Percentiles rank a stretch among this genome's conserved stretches.
These are phyloP conservation scores for Cladopsammia gracilis DNA, from an alignment of 64 coral and sea anemone species.

Conservation along the genomic window DNA sequence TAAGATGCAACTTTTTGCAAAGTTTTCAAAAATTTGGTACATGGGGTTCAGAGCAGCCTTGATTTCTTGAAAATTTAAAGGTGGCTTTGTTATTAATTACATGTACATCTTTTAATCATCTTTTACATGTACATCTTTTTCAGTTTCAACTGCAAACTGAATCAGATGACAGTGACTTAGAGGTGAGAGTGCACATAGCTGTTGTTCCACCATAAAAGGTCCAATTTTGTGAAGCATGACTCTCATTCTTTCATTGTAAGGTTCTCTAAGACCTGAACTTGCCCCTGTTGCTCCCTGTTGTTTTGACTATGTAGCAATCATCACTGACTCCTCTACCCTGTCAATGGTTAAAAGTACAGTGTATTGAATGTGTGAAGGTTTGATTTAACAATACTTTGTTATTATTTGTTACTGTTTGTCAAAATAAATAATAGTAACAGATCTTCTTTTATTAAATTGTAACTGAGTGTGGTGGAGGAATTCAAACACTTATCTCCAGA, in stretches of 20 bases:
- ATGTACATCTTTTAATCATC: too few species aligned
- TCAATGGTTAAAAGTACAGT: constrained; percentile 14
- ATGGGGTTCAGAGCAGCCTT: too few species aligned
- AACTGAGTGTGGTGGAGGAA: background rate
- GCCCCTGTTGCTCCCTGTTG: background rate
- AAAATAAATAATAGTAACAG: constrained; percentile 3
- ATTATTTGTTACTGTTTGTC: constrained; percentile 26
- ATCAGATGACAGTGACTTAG: too few species aligned
- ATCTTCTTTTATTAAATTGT: background rate
- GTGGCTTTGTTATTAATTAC: too few species aligned
- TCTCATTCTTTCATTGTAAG: too few species aligned
- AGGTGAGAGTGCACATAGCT: too few species aligned
- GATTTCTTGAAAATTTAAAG: too few species aligned
- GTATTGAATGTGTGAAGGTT: constrained; percentile 25
- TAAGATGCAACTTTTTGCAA: background rate
- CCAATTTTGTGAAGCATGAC: too few species aligned
- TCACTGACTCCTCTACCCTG: constrained; percentile 1
- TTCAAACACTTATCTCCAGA: constrained; percentile 1
- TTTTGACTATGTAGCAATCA: background rate
- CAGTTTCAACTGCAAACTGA: too few species aligned
- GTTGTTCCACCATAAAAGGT: too few species aligned
- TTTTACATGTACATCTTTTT: too few species aligned
- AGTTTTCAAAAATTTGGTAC: background rate
- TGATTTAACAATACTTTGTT: background rate
- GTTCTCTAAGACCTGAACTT: too few species aligned